phyloP scores from a whole-genome alignment of 2,113 vertebrate species.

The Arizona elegans region DNA sequence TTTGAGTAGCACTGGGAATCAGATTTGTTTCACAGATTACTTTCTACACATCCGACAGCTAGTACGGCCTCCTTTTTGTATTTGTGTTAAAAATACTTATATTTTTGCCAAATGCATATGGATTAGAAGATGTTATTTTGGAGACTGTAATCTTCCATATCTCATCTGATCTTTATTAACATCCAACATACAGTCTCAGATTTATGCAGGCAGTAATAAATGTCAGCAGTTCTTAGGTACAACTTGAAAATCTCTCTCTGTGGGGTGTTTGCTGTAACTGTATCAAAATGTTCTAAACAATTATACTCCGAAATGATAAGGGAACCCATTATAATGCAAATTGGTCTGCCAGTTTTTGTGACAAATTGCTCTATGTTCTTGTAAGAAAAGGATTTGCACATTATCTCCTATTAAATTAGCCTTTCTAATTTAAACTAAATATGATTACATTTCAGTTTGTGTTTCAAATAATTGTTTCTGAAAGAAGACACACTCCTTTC shows the following conservation, averaged over 20 bases:
- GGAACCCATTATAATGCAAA: constrained; percentile 26
- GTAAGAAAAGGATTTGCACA: constrained; percentile 21
- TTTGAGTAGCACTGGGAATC: background rate
- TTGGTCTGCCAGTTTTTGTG: constrained; percentile 6
- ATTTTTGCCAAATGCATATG: background rate
- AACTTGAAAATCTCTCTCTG: constrained; percentile 1
- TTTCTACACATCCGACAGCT: background rate
- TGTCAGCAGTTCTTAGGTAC: constrained; percentile 7
- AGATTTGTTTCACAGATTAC: background rate
- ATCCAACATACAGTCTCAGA: background rate
- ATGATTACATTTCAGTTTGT: constrained; percentile 31
- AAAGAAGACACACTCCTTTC: background rate
- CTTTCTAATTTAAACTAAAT: constrained; percentile 33
- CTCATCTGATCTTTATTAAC: background rate
- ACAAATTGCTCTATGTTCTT: constrained; percentile 18
- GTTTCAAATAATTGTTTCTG: constrained; percentile 26
- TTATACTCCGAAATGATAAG: constrained; percentile 23
- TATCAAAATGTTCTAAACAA: constrained; percentile 25
- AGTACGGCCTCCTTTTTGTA: background rate
- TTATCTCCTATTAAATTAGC: constrained; percentile 24
- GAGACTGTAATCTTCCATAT: background rate
- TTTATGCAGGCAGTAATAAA: background rate
- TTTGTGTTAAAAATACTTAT: background rate
- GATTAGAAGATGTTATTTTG: background rate
- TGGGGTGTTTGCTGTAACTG: constrained; percentile 4